A percentile compares a stretch with the other conserved stretches of the same genome.
phyloP scores from a whole-genome alignment of 2,888 invertebrate genomes.

The Drosophila mimetica region DNA sequence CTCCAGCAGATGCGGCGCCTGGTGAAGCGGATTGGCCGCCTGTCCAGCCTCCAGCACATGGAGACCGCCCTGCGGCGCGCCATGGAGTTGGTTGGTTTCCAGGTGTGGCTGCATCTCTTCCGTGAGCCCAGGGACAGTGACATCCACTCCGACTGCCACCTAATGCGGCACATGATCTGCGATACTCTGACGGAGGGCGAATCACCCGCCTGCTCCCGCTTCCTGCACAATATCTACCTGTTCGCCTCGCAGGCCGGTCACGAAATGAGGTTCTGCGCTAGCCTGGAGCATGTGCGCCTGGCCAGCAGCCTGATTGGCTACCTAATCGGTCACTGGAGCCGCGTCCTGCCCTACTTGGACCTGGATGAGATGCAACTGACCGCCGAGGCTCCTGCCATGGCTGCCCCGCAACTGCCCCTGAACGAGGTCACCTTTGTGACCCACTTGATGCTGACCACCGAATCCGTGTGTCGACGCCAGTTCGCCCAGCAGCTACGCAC shows the following conservation, averaged over 20 bases:
- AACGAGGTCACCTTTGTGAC: conserved; percentile 55
- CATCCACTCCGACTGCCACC: conserved; percentile 54
- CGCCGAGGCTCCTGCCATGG: background rate
- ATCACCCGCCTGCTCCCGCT: conserved; percentile 29
- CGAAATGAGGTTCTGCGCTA: conserved; percentile 46
- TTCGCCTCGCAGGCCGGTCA: conserved; percentile 39
- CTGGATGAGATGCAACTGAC: conserved; percentile 52
- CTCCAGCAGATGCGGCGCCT: conserved; percentile 52
- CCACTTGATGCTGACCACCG: conserved; percentile 50
- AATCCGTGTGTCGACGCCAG: conserved; percentile 59
- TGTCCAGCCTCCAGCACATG: conserved; percentile 42
- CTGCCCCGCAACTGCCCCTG: conserved; percentile 30
- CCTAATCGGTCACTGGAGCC: conserved; percentile 54
- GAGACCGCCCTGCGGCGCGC: conserved; percentile 52
- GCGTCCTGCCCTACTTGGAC: conserved; percentile 50
- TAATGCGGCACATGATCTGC: conserved; percentile 66
- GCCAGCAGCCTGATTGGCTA: conserved; percentile 46
- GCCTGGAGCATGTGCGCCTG: conserved; percentile 49
- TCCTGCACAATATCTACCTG: conserved; percentile 55
- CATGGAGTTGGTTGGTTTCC: conserved; percentile 38
- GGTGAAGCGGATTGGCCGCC: conserved; percentile 60
- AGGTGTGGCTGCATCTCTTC: conserved; percentile 60
- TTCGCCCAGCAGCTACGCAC: conserved; percentile 39
- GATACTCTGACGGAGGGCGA: conserved; percentile 44
- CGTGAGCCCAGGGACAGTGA: conserved; percentile 52